phyloP scores from a whole-genome alignment of 2,113 vertebrate species.

The Indri indri region DNA sequence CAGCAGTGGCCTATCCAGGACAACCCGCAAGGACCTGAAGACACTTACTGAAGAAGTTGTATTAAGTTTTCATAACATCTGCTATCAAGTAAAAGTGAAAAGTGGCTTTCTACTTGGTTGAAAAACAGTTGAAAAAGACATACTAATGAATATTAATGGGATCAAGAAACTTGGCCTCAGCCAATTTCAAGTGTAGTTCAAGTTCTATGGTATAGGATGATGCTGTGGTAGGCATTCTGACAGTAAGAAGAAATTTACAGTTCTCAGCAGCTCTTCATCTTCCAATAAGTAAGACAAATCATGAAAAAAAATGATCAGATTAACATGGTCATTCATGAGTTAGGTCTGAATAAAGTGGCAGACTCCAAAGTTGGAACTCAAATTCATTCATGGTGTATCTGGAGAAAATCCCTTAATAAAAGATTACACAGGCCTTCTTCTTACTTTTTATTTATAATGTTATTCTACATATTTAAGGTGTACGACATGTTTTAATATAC shows the following conservation, averaged over 20 bases:
- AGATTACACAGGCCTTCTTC: neutral
- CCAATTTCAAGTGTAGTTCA: neutral
- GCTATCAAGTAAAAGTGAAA: constrained; percentile 79
- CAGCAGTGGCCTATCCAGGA: constrained; percentile 42
- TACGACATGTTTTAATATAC: neutral
- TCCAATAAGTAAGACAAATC: neutral
- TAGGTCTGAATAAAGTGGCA: neutral
- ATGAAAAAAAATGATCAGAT: neutral
- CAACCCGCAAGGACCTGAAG: neutral
- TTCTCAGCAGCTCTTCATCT: neutral
- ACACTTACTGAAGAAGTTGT: neutral
- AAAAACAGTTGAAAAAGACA: constrained; percentile 76
- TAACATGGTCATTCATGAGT: neutral
- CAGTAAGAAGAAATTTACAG: neutral
- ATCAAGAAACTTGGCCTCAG: neutral
- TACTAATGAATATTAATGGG: constrained; percentile 77
- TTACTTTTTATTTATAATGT: neutral
- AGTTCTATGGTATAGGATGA: neutral
- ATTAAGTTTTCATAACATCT: constrained; percentile 83
- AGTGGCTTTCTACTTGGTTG: constrained; percentile 63
- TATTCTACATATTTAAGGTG: neutral
- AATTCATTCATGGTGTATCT: neutral
- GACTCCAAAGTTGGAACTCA: neutral
- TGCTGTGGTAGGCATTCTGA: neutral
- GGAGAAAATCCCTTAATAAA: neutral